These are phyloP conservation scores for Hippocampus zosterae DNA, from an alignment of 2,113 vertebrate genomes.

Conservation along the genomic window DNA sequence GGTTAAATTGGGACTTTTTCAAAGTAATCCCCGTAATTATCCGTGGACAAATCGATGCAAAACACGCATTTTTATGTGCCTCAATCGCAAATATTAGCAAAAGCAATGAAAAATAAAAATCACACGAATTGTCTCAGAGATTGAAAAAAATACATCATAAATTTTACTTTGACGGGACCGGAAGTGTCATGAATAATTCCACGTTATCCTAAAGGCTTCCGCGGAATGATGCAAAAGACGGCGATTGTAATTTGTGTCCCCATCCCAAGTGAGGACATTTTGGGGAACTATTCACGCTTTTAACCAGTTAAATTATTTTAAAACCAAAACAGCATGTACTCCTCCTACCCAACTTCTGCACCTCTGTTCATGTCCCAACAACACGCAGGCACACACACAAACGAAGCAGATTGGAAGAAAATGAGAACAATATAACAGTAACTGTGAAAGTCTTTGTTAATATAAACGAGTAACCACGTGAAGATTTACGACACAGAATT, in stretches of 20 bases:
- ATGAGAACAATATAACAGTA: background rate
- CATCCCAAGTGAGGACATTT: background rate
- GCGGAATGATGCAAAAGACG: background rate
- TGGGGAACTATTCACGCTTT: background rate
- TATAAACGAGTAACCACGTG: background rate
- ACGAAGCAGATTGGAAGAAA: background rate
- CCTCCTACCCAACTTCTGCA: background rate
- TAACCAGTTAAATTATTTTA: background rate
- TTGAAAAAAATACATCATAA: background rate
- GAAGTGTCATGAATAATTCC: background rate
- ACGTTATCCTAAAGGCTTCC: background rate
- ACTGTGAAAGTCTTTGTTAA: background rate
- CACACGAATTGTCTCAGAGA: background rate
- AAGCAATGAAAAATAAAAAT: background rate
- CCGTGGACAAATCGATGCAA: background rate
- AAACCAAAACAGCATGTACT: background rate
- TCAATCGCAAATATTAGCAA: background rate
- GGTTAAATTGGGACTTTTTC: no score
- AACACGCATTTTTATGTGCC: background rate
- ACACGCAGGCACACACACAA: background rate
- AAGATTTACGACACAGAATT: background rate
- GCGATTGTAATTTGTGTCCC: background rate
- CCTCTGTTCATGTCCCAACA: background rate
- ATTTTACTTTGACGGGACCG: constrained; percentile 7
- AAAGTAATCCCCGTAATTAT: background rate